Evolutionary conservation across 2,797 vertebrate genomes (phyloP), one percentile per base, ranked within the genome.

Genomic region (Clarias pachynema): DNA sequence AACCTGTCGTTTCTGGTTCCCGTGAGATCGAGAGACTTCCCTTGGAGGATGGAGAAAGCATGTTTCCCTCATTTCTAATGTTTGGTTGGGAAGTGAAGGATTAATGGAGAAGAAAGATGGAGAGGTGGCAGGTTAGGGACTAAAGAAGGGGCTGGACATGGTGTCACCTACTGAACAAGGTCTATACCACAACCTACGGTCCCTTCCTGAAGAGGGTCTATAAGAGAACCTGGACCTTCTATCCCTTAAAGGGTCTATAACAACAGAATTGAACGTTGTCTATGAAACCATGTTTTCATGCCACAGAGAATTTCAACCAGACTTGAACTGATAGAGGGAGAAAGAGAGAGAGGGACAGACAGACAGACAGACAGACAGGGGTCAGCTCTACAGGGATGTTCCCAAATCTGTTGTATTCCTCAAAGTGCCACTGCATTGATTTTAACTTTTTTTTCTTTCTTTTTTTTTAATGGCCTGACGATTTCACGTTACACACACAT

Each of bases 341-440:
- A 53, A 3, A 74, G 57, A 72, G 12, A 22, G 26, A 74, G 44
- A 53, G 2, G 56, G 57, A 49, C n/a, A 73, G 31, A 77, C 29
- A 53, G 69, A 81, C n/a, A 72, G 31, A 49, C n/a, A 73, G 31
- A 77, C 29, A 53, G 69, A 81, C n/a, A 72, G 69, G 37, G 85
- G 37, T 77, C 79, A 69, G 80, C 37, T 81, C 88, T 86, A 81
- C 29, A 56, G 88, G 85, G 83, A 85, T 34, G 40, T 92, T 93
- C 89, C 93, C 92, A 92, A 94, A 94, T 94, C 92, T 93, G 94
- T 91, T 59, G 87, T 83, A 89, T 92, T 92, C 93, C 92, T 92
- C 91, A 95, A 94, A 95, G 95, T 95, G 94, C 92, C 93, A 92
- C 91, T 93, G 94, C 94, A 96, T 95, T 94, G 94, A 95, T 96